Conservation (phyloP, 2,113 vertebrate species). For the Danionella cerebrum region DNA sequence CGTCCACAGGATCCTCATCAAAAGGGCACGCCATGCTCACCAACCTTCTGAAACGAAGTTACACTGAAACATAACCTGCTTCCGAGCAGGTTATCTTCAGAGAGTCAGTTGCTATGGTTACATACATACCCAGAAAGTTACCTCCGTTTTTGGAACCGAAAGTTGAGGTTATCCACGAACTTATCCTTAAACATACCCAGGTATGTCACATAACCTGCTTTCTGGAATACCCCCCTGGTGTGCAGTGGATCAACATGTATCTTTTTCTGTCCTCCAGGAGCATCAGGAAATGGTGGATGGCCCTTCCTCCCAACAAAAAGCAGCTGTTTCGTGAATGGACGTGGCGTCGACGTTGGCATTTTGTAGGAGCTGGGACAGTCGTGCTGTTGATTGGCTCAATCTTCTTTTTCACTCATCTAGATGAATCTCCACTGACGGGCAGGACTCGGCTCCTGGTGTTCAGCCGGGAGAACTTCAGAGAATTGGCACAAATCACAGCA, state of each 20-base stretch:
- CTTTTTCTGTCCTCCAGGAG: slow-evolving; percentile 63
- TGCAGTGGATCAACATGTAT: neutral
- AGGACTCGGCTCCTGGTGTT: slow-evolving; percentile 79
- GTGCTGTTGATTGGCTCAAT: slow-evolving; percentile 65
- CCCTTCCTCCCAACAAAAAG: slow-evolving; percentile 77
- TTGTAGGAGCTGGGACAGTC: slow-evolving; percentile 57
- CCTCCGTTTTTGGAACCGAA: too few species aligned
- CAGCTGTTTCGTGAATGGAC: slow-evolving; percentile 71
- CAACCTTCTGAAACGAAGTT: too few species aligned
- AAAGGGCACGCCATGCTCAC: too few species aligned
- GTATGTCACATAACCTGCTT: neutral
- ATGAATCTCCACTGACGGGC: slow-evolving; percentile 84
- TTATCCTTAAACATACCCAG: too few species aligned
- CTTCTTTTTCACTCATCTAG: slow-evolving; percentile 84
- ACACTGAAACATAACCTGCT: too few species aligned
- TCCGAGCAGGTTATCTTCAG: too few species aligned
- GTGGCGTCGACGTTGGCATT: slow-evolving; percentile 75
- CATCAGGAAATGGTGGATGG: slow-evolving; percentile 88
- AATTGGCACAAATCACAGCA: slow-evolving; percentile 76
- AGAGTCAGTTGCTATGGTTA: too few species aligned
- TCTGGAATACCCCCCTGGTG: neutral
- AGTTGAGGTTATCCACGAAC: too few species aligned
- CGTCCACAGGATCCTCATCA: too few species aligned
- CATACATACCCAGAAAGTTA: too few species aligned
- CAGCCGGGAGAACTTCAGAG: slow-evolving; percentile 75